Percentiles rank a stretch among this genome's conserved stretches.
phyloP scores from a whole-genome alignment of 2,888 invertebrate species.

The Yponomeuta cagnagella region DNA sequence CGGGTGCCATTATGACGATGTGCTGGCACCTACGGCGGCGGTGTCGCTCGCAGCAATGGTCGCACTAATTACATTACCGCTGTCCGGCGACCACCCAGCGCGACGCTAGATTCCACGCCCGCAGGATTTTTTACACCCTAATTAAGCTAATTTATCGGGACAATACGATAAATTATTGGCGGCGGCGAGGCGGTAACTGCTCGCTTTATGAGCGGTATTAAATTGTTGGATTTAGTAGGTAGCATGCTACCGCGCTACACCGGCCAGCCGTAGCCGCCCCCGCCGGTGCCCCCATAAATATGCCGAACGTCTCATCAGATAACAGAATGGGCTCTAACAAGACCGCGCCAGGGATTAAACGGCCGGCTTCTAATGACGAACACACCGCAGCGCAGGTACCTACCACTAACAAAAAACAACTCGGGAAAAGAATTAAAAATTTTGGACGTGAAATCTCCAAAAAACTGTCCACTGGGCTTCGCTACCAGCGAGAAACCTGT shows the following conservation, averaged over 20 bases:
- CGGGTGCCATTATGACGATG: background rate
- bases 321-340: slow-evolving; percentile 31
- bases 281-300: slow-evolving; percentile 63
- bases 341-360: slow-evolving; percentile 9
- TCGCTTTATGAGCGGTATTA: slow-evolving; percentile 68
- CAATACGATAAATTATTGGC: slow-evolving; percentile 68
- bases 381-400: slow-evolving; percentile 13
- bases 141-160: slow-evolving; percentile 74
- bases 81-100: slow-evolving; percentile 53
- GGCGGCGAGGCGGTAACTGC: slow-evolving; percentile 39
- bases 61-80: slow-evolving; percentile 8
- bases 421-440: too few relatives aligned
- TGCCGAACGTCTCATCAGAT: slow-evolving; percentile 59
- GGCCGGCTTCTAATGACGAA: slow-evolving; percentile 41
- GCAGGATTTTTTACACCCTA: slow-evolving; percentile 68
- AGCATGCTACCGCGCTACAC: slow-evolving; percentile 69
- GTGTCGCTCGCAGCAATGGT: background rate
- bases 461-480: too few relatives aligned
- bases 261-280: slow-evolving; percentile 25
- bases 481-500: too few relatives aligned
- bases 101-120: slow-evolving; percentile 62
- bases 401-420: too few relatives aligned
- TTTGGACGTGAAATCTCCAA: too few relatives aligned
- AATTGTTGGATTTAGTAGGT: slow-evolving; percentile 47
- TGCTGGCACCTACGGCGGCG: background rate